Percentiles rank a stretch among this genome's conserved stretches.
Evolutionary conservation across 2,797 vertebrate species (phyloP).

Genomic region (Anguilla pacifica): DNA sequence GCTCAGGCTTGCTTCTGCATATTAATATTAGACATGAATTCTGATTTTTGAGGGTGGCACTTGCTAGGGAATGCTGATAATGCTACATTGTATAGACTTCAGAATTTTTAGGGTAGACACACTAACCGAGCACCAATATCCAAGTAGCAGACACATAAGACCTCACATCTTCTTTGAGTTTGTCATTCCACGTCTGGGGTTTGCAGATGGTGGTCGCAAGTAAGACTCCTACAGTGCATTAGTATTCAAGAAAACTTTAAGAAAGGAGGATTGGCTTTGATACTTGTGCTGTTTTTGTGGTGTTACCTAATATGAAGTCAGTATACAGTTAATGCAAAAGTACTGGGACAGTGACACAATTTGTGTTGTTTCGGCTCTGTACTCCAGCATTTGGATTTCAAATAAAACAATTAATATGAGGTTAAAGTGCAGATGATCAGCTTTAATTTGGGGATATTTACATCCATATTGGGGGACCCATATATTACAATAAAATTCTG

Average conservation of each 20-base stretch:
- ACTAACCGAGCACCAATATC: background rate
- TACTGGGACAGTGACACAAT: too few relatives aligned
- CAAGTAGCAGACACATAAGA: background rate
- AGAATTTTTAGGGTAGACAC: background rate
- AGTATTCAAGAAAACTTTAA: background rate
- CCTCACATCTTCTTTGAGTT: too few relatives aligned
- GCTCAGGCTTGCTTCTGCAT: background rate
- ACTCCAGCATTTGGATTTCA: too few relatives aligned
- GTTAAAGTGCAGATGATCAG: too few relatives aligned
- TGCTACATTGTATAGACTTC: background rate
- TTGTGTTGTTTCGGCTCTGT: too few relatives aligned
- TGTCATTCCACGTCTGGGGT: background rate
- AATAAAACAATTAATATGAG: too few relatives aligned
- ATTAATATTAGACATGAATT: slow-evolving; percentile 1
- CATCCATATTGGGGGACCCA: too few relatives aligned
- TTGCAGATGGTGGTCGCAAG: background rate
- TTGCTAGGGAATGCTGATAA: background rate
- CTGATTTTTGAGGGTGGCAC: background rate
- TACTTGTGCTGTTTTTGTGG: background rate
- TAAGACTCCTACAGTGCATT: background rate
- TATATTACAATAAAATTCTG: too few relatives aligned
- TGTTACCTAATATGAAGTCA: background rate
- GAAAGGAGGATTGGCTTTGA: background rate
- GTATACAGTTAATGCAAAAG: background rate
- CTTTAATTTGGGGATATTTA: too few relatives aligned